Evolutionary conservation across 1,140 invertebrate genomes (phyloP), one percentile per base, ranked within the genome.

Genomic region (Subanguina moxae): DNA sequence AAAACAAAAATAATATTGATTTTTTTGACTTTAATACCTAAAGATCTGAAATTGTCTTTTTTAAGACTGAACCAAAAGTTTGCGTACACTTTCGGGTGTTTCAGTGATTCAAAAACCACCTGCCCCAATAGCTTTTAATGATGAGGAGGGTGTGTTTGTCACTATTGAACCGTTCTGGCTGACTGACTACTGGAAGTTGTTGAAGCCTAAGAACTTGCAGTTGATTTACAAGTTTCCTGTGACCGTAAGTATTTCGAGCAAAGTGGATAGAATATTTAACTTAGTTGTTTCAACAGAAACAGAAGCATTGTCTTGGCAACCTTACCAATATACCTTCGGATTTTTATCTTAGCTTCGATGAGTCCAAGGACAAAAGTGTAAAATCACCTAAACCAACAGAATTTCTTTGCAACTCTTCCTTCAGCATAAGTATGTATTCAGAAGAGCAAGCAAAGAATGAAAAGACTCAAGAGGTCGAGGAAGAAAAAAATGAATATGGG

Each of bases 151-250:
- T 67, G 38, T 73, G 42, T 23, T 73, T 19, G 73, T 73, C 1
- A 73, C 74, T 17, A 52, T 73, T 17, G 66, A 73, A 13, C 72
- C 58, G 45, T 73, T 73, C 48, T 73, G 72, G 72, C 42, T 63
- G 8, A 57, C 61, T 21, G 43, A 62, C 27, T 73, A 73, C 57
- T 73, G 72, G 72, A 38, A 59, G 27, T 25, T 9, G 13, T 25
- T 73, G 57, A 65, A 68, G 28, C 72, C 62, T 13, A 19, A 73
- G 30, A 64, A 72, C 43, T 62, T 73, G 19, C 21, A n/a, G 19
- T 56, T 73, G 3, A 76, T 27, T 57, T 73, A 73, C 42, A 67
- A 70, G 17, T 73, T 73, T 43, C 45, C 64, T 19, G 73, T 73
- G 23, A 25, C 57, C 15, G 30, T 68, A 68, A 68, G 23, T 15